Evolutionary conservation across 2,113 vertebrate genomes (phyloP).

Genomic region (Chrysochloris asiatica): DNA sequence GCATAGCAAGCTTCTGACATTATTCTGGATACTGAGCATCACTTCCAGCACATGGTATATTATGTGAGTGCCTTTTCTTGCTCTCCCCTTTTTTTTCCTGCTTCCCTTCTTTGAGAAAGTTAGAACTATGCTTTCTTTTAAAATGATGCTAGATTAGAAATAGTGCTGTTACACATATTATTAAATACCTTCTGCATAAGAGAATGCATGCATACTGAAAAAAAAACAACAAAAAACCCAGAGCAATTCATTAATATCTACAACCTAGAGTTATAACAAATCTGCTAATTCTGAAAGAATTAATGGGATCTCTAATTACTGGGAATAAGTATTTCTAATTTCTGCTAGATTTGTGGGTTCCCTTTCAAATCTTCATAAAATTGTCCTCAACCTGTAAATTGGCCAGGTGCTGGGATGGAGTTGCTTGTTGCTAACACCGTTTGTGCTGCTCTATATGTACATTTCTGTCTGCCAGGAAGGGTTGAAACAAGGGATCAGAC

Average conservation of each 20-base stretch:
- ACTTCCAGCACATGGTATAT: neutral
- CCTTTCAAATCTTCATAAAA: neutral
- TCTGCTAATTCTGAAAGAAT: neutral
- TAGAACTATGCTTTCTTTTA: neutral
- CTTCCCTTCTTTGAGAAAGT: neutral
- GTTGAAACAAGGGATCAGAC: neutral
- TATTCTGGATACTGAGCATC: neutral
- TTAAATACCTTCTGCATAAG: conserved; percentile 13
- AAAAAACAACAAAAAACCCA: neutral
- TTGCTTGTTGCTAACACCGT: neutral
- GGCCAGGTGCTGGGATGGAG: neutral
- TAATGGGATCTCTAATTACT: neutral
- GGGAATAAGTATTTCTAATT: conserved; percentile 43
- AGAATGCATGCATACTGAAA: neutral
- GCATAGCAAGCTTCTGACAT: neutral
- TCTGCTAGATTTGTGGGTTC: conserved; percentile 8
- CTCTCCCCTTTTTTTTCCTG: conserved; percentile 10
- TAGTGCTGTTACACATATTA: neutral
- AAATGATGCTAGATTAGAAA: neutral
- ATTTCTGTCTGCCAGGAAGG: rapidly evolving
- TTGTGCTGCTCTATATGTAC: rapidly evolving
- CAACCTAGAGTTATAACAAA: neutral
- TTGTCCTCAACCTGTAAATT: neutral
- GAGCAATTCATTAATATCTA: neutral
- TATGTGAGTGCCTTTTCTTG: neutral